A percentile compares a stretch with the other conserved stretches of the same genome.
These are phyloP conservation scores for Stratiomys singularior DNA, from an alignment of 2,888 invertebrate species.

Conservation along the genomic window DNA sequence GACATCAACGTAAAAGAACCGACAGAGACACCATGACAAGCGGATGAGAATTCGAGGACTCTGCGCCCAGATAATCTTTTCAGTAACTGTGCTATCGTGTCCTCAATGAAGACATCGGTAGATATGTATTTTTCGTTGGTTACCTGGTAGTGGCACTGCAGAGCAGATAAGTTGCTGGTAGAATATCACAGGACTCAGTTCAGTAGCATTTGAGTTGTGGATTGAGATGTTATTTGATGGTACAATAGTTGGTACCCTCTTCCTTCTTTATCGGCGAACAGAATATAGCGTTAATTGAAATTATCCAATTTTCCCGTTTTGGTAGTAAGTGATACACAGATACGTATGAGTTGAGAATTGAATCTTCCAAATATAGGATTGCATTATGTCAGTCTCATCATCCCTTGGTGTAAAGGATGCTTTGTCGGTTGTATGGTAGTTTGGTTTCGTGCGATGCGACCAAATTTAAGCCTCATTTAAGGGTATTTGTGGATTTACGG, in stretches of 20 bases:
- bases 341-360: neutral
- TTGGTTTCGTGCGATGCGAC: slow-evolving; percentile 50
- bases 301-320: slow-evolving; percentile 50
- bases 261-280: slow-evolving; percentile 17
- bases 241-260: slow-evolving; percentile 41
- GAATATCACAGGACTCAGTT: neutral
- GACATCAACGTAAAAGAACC: neutral
- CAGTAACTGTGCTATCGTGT: slow-evolving; percentile 37
- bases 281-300: slow-evolving; percentile 49
- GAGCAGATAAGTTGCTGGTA: slow-evolving; percentile 13
- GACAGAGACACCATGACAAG: slow-evolving; percentile 14
- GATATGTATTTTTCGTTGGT: slow-evolving; percentile 17
- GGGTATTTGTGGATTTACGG: slow-evolving; percentile 66
- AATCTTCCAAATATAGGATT: slow-evolving; percentile 5
- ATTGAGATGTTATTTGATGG: slow-evolving; percentile 46
- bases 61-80: slow-evolving; percentile 27
- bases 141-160: slow-evolving; percentile 27
- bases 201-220: slow-evolving; percentile 15
- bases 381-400: slow-evolving; percentile 21
- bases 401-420: neutral
- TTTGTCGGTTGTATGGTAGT: neutral
- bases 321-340: slow-evolving; percentile 30
- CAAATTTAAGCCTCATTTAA: slow-evolving; percentile 66
- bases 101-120: neutral
- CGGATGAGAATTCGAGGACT: slow-evolving; percentile 24